These are phyloP conservation scores for Tetragonula carbonaria DNA, from an alignment of 2,888 invertebrate species.

Conservation along the genomic window DNA sequence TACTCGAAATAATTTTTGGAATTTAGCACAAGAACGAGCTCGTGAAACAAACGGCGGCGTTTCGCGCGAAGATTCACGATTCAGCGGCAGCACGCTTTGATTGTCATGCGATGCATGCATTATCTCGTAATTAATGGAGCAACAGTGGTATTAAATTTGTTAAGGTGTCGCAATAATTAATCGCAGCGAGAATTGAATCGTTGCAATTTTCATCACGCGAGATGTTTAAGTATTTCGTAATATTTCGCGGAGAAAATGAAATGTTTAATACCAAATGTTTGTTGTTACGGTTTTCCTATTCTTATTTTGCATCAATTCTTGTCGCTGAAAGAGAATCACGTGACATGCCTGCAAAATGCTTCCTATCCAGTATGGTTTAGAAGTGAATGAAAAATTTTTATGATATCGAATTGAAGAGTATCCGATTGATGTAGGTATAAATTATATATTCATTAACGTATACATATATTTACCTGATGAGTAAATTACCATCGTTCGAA, in stretches of 20 bases:
- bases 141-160: neutral
- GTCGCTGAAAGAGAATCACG: neutral
- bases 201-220: constrained; percentile 3
- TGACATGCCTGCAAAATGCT: neutral
- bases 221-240: neutral
- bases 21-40: neutral
- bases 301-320: neutral
- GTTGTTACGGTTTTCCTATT: too few species aligned
- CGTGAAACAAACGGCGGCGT: too few species aligned
- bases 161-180: constrained; percentile 6
- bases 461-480: too few species aligned
- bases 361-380: neutral
- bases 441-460: too few species aligned
- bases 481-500: too few species aligned
- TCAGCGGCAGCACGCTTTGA: neutral
- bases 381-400: neutral
- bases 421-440: neutral
- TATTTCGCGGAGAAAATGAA: neutral
- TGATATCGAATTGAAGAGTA: neutral
- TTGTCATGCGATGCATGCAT: neutral
- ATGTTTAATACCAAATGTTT: neutral
- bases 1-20: neutral
- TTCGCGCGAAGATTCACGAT: neutral
- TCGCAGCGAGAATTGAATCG: neutral
- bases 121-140: neutral